Conservation (phyloP, 2,113 vertebrate genomes). For the Chlorocebus sabaeus region DNA sequence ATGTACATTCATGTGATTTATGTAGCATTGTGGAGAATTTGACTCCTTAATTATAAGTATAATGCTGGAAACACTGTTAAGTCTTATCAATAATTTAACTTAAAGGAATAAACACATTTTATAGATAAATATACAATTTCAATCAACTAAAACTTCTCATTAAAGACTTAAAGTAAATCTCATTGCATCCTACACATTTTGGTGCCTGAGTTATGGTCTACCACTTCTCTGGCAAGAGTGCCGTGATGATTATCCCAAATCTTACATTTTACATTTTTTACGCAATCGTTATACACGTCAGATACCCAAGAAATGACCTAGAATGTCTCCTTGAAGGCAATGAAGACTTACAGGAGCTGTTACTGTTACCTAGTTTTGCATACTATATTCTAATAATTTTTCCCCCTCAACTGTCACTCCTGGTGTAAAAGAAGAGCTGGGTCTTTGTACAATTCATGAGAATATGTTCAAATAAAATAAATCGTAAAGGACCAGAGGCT, state of each 20-base stretch:
- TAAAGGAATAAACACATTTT: background rate
- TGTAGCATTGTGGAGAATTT: background rate
- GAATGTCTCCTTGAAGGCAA: background rate
- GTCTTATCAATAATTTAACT: background rate
- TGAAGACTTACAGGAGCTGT: background rate
- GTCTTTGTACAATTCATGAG: background rate
- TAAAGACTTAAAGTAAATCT: background rate
- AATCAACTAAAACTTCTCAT: background rate
- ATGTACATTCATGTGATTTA: background rate
- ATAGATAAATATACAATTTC: background rate
- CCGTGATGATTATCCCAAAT: background rate
- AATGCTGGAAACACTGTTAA: background rate
- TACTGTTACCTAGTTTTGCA: background rate
- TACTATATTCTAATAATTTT: background rate
- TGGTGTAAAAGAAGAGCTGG: background rate
- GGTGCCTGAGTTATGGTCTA: background rate
- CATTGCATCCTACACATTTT: background rate
- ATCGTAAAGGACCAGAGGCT: background rate
- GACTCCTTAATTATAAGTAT: background rate
- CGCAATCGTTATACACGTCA: background rate
- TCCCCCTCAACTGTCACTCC: background rate
- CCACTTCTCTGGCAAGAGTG: background rate
- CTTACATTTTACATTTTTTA: background rate
- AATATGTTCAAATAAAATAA: background rate
- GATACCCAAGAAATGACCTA: background rate